Conservation (phyloP, 2,797 vertebrate genomes). For the Uromys caudimaculatus region DNA sequence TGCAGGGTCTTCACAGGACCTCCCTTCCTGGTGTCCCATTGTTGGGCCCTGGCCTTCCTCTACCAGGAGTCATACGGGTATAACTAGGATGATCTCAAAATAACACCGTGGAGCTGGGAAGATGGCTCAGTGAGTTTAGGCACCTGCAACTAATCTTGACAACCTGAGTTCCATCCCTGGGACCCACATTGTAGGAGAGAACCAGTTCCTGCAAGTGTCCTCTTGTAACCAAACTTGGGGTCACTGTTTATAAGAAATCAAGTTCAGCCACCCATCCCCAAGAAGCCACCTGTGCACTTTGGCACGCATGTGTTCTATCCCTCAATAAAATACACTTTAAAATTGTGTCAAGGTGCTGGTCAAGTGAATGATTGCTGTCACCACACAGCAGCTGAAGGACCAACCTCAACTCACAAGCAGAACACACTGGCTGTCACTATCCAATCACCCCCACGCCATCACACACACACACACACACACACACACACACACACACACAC, state of each 20-base stretch:
- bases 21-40: no score
- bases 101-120: neutral
- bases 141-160: neutral
- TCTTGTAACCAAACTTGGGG: neutral
- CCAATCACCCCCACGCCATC: neutral
- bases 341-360: neutral
- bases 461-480: neutral
- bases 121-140: neutral
- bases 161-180: neutral
- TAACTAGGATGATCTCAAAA: neutral
- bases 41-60: neutral
- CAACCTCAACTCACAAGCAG: neutral
- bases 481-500: neutral
- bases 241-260: neutral
- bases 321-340: neutral
- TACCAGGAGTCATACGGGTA: neutral
- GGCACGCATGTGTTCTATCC: neutral
- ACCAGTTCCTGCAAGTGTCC: neutral
- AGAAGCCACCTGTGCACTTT: neutral
- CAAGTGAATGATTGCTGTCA: neutral
- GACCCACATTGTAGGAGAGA: neutral
- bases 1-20: no score
- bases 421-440: no score
- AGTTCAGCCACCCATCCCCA: neutral
- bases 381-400: fast-evolving